Percentiles rank a stretch among this genome's conserved stretches.
Conservation (phyloP, 2,888 invertebrate species). For the Eucera pruinosa region DNA sequence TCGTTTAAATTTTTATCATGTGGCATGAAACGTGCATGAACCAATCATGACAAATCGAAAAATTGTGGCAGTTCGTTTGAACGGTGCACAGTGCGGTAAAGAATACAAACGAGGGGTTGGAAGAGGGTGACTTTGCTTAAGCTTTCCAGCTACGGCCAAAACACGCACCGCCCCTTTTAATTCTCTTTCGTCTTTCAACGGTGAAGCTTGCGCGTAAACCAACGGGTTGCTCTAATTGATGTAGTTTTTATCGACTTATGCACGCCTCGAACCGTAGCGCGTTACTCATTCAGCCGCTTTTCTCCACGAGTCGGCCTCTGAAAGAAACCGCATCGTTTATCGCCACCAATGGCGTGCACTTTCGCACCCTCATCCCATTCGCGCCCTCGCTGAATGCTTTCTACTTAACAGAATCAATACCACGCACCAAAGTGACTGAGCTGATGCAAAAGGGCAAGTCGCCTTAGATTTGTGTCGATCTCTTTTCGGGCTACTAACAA, state of each 20-base stretch:
- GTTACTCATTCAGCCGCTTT: slow-evolving; percentile 81
- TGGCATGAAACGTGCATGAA: background rate
- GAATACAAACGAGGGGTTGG: slow-evolving; percentile 46
- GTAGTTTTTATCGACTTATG: slow-evolving; percentile 80
- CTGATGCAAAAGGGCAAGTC: slow-evolving; percentile 46
- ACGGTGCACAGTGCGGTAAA: slow-evolving; percentile 2
- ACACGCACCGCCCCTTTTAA: slow-evolving; percentile 71
- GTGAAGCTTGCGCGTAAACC: slow-evolving; percentile 70
- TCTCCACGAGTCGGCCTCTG: slow-evolving; percentile 73
- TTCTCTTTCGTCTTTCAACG: slow-evolving; percentile 73
- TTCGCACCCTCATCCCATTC: slow-evolving; percentile 66
- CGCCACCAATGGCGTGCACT: slow-evolving; percentile 70
- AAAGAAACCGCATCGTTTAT: slow-evolving; percentile 83
- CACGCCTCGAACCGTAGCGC: slow-evolving; percentile 75
- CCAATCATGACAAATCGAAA: too few relatives aligned
- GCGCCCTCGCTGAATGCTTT: slow-evolving; percentile 67
- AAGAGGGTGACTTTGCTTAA: slow-evolving; percentile 72
- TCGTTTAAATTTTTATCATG: background rate
- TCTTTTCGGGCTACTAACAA: slow-evolving; percentile 48
- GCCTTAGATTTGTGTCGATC: slow-evolving; percentile 55
- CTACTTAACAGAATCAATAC: slow-evolving; percentile 77
- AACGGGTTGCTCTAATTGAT: slow-evolving; percentile 78
- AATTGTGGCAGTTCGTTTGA: slow-evolving; percentile 38
- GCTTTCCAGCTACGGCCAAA: slow-evolving; percentile 65
- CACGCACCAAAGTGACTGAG: slow-evolving; percentile 72